These are phyloP conservation scores for Myotis lucifugus DNA, from an alignment of 2,113 vertebrate genomes.

Conservation along the genomic window DNA sequence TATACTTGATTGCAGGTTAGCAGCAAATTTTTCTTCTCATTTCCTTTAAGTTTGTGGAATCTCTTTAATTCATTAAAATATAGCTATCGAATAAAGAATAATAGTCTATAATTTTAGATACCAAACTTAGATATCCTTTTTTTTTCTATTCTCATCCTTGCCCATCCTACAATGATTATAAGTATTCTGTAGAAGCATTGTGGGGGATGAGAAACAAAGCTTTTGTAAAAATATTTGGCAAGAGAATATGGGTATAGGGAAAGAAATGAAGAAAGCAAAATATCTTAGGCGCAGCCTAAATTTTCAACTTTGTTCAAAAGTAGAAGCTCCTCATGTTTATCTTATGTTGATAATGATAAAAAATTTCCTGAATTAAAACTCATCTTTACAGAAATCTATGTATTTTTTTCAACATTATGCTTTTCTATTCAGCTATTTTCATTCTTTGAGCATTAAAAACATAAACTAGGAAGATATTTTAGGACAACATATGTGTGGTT, in stretches of 20 bases:
- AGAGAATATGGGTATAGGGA: not conserved
- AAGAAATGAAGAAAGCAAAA: not conserved
- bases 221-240: conserved; percentile 20
- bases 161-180: not conserved
- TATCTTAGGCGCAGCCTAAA: not conserved
- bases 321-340: not conserved
- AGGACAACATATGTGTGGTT: not conserved
- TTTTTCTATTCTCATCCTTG: not conserved
- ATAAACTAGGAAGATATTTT: not conserved
- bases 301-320: conserved; percentile 12
- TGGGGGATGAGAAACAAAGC: not conserved
- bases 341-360: not conserved
- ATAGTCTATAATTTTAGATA: conserved; percentile 40
- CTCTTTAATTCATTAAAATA: conserved; percentile 59
- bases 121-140: not conserved
- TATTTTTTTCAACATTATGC: not conserved
- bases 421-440: conserved; percentile 5
- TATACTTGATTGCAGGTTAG: conserved; percentile 69
- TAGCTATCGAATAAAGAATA: conserved; percentile 44
- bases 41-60: conserved; percentile 54
- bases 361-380: not conserved
- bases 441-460: not conserved
- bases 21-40: conserved; percentile 65
- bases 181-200: not conserved
- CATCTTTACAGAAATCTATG: not conserved